Base-by-base conservation (phyloP, 2,113 vertebrate genomes). In the Pungitius pungitius region DNA sequence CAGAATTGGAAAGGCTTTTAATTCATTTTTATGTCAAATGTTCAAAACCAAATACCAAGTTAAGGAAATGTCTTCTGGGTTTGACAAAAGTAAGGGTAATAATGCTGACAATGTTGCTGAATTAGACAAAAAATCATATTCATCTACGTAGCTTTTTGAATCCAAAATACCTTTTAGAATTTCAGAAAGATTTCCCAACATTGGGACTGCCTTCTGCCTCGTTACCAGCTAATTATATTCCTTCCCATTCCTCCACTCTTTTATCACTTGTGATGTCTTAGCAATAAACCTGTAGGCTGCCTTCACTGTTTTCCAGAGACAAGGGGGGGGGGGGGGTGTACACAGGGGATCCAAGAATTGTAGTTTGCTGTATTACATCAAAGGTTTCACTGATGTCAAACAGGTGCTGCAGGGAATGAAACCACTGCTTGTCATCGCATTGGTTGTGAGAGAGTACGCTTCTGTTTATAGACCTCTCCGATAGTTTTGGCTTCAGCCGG, bases 191-290 rank as follows among this genome's bases (percentile, higher is more conserved):
- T 49, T 65, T 65, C 26, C n/a, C 5, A 13, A 20, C 30, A n/a
- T n/a, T n/a, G n/a, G n/a, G n/a, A 30, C 24, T 45, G 42, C 61
- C 27, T 69, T 68, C 35, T 63, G 13, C n/a, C 27, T 76, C 14
- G 1, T 4, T 35, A 45, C n/a, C 37, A 30, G 17, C 61, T 82
- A 12, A 78, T 80, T 85, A 65, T 68, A 65, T 67, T 73, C 20
- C 61, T 26, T 35, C 49, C 64, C 60, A 49, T 72, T 68, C 40
- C 43, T 75, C 55, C 55, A n/a, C 24, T 52, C 49, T 69, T 62
- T 62, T n/a, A 61, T 66, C 10, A 24, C 70, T 62, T 77, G 24
- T 75, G 43, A 47, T 51, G 59, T 72, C 52, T 77, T 63, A 24
- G 27, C 43, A 4, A 57, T 58, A 14, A 60, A 84, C 18, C 47